phyloP scores from a whole-genome alignment of 2,113 vertebrate genomes.

The Oxygymnocypris stewartii region DNA sequence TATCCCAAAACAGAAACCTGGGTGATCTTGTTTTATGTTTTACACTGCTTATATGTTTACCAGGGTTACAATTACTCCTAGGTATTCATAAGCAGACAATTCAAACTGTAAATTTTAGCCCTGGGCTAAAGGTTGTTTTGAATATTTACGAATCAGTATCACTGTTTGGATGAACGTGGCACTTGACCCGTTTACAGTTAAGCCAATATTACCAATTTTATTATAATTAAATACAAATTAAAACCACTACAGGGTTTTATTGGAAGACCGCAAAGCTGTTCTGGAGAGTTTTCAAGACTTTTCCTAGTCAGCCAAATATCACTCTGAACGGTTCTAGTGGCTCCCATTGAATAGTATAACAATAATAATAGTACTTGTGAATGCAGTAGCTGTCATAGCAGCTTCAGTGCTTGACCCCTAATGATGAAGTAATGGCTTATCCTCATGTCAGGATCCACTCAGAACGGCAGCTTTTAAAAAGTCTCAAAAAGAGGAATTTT shows the following conservation, averaged over 20 bases:
- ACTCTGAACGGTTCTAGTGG: not conserved
- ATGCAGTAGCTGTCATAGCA: not conserved
- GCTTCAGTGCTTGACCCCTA: not conserved
- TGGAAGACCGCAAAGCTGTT: not conserved
- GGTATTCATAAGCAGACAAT: not conserved
- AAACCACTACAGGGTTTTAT: not conserved
- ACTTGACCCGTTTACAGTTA: too few species aligned
- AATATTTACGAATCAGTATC: not conserved
- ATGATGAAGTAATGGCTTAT: not conserved
- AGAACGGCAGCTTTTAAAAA: conserved; percentile 42
- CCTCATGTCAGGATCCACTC: conserved; percentile 33
- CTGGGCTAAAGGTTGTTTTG: not conserved
- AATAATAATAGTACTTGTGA: not conserved
- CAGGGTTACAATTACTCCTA: not conserved
- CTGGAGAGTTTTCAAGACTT: not conserved
- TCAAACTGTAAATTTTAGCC: not conserved
- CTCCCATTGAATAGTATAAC: not conserved
- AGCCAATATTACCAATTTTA: too few species aligned
- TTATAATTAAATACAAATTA: too few species aligned
- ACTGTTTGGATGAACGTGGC: not conserved
- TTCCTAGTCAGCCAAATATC: not conserved
- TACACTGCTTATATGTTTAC: too few species aligned
- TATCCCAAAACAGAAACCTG: not conserved
- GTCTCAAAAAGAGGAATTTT: conserved; percentile 13
- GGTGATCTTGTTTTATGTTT: not conserved